Evolutionary conservation across 2,888 invertebrate genomes (phyloP).

Genomic region (Galerucella calmariensis): DNA sequence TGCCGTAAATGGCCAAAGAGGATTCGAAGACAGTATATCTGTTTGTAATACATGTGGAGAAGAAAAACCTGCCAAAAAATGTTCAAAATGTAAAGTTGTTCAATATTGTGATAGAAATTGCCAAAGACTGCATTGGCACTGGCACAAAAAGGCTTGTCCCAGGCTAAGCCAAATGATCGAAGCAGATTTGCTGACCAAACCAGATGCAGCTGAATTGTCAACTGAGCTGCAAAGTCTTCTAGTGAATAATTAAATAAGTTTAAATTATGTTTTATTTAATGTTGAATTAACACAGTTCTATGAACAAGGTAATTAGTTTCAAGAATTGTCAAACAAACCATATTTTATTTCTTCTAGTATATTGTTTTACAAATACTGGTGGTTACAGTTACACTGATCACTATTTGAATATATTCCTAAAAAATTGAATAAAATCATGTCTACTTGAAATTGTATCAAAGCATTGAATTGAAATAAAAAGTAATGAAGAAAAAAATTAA

Average conservation of each 20-base stretch:
- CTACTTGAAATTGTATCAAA: no score
- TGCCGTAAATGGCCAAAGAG: slow-evolving; percentile 89
- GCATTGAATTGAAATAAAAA: no score
- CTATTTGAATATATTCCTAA: no score
- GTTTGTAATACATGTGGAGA: slow-evolving; percentile 89
- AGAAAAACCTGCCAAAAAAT: slow-evolving; percentile 90
- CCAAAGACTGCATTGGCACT: slow-evolving; percentile 93
- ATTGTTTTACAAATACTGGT: no score
- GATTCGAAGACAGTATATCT: slow-evolving; percentile 75
- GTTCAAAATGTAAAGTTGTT: slow-evolving; percentile 92
- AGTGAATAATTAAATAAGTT: slow-evolving; percentile 45
- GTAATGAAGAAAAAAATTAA: no score
- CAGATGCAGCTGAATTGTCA: slow-evolving; percentile 54
- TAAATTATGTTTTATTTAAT: slow-evolving; percentile 24
- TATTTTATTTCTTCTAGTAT: neutral
- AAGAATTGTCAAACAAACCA: neutral
- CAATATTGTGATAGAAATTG: slow-evolving; percentile 95
- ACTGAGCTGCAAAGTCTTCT: slow-evolving; percentile 57
- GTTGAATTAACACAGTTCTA: slow-evolving; percentile 11
- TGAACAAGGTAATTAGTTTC: slow-evolving; percentile 27
- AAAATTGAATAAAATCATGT: no score
- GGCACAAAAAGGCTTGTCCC: slow-evolving; percentile 88
- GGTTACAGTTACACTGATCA: no score
- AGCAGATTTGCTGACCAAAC: slow-evolving; percentile 39
- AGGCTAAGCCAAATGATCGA: slow-evolving; percentile 65